phyloP scores from a whole-genome alignment of 1,140 invertebrate genomes.

The Cherax destructor region DNA sequence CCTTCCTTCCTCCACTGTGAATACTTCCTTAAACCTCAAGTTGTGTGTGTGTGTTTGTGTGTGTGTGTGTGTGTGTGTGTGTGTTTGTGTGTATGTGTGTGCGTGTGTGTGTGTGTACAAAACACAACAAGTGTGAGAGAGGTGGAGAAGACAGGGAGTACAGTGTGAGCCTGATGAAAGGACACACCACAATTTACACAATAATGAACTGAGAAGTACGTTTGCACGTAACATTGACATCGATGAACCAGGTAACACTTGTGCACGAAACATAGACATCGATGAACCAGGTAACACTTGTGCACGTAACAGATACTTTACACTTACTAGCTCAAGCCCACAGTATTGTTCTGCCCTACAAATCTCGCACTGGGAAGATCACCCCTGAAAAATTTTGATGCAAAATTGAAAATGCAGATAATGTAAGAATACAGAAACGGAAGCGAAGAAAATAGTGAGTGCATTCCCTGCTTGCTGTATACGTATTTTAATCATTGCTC shows the following conservation, averaged over 20 bases:
- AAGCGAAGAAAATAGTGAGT: no score
- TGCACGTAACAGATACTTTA: slow-evolving; percentile 20
- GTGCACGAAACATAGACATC: not conserved
- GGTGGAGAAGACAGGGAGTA: not conserved
- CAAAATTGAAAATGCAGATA: not conserved
- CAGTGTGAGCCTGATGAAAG: not conserved
- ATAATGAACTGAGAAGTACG: no score
- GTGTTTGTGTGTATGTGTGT: no score
- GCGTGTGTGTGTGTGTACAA: no score
- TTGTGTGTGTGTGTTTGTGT: no score
- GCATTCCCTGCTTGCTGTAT: no score
- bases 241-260: not conserved
- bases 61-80: no score
- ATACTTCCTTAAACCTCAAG: no score
- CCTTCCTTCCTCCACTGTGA: no score
- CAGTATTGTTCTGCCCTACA: slow-evolving; percentile 56
- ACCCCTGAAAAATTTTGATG: slow-evolving; percentile 51
- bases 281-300: not conserved
- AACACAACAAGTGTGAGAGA: not conserved
- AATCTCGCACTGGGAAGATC: slow-evolving; percentile 61
- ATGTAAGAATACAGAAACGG: not conserved
- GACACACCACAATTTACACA: no score
- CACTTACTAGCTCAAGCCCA: slow-evolving; percentile 60
- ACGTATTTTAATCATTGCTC: no score
- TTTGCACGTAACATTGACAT: no score